phyloP scores from a whole-genome alignment of 92 coral and sea anemone genomes.

The Zoanthus gigantus region DNA sequence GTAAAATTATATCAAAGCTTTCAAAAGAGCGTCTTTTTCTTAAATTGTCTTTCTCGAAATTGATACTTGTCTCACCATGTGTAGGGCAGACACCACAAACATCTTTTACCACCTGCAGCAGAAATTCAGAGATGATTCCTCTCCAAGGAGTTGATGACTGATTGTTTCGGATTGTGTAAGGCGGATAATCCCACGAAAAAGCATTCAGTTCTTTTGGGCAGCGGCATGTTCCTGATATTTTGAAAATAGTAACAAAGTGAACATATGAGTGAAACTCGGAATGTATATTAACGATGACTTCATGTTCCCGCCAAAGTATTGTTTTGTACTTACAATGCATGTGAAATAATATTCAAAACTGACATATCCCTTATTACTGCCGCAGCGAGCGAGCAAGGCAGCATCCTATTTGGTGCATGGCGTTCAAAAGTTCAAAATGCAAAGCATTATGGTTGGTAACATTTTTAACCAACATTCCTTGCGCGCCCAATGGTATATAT shows the following conservation, averaged over 20 bases:
- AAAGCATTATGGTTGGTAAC: too few relatives aligned
- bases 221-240: slow-evolving; percentile 73
- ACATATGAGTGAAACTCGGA: too few relatives aligned
- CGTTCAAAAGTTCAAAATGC: too few relatives aligned
- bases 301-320: too few relatives aligned
- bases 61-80: slow-evolving; percentile 40
- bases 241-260: background rate
- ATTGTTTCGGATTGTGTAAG: slow-evolving; percentile 52
- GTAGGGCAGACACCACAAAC: slow-evolving; percentile 65
- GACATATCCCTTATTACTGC: too few relatives aligned
- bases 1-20: background rate
- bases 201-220: slow-evolving; percentile 68
- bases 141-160: background rate
- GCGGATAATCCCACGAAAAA: slow-evolving; percentile 66
- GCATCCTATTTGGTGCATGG: too few relatives aligned
- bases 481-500: too few relatives aligned
- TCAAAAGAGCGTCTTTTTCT: background rate
- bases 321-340: too few relatives aligned
- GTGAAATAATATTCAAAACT: too few relatives aligned
- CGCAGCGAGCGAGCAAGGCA: too few relatives aligned
- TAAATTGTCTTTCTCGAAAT: background rate
- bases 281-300: too few relatives aligned
- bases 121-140: slow-evolving; percentile 67
- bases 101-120: slow-evolving; percentile 37
- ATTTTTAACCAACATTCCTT: too few relatives aligned